Evolutionary conservation across 1,140 invertebrate species (phyloP).

Genomic region (Drosophila burlai): DNA sequence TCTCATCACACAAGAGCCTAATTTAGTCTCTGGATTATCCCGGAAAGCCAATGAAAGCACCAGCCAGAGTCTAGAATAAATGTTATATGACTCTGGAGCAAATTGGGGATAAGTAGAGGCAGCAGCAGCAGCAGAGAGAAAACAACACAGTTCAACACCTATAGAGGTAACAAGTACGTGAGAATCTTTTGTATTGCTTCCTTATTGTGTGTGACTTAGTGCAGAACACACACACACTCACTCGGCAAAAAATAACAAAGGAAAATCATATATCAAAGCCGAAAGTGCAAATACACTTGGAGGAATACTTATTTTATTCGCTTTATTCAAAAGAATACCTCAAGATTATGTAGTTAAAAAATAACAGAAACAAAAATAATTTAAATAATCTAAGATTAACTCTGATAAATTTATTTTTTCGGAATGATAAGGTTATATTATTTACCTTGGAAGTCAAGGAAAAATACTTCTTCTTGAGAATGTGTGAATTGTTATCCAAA

Average conservation of each 20-base stretch:
- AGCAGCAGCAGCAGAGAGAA: neutral
- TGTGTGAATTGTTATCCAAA: neutral
- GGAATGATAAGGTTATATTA: neutral
- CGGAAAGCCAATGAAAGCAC: neutral
- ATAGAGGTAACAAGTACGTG: conserved; percentile 75
- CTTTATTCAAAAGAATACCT: too few species aligned
- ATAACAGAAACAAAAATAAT: neutral
- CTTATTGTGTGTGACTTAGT: conserved; percentile 58
- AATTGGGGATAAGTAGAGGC: conserved; percentile 6
- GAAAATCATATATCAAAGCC: neutral
- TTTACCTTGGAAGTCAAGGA: neutral
- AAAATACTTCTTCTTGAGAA: neutral
- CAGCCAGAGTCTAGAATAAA: conserved; percentile 25
- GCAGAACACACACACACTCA: conserved; percentile 6
- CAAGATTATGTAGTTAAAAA: neutral
- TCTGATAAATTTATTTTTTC: neutral
- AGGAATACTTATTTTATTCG: neutral
- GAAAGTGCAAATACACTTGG: conserved; percentile 6
- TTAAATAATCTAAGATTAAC: neutral
- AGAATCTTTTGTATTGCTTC: conserved; percentile 79
- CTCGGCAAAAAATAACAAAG: conserved; percentile 7
- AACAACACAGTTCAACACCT: conserved; percentile 61
- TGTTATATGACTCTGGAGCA: conserved; percentile 34
- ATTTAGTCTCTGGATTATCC: conserved; percentile 16
- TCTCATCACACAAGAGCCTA: neutral